Percentiles rank a stretch among this genome's conserved stretches.
These are phyloP conservation scores for Paguma larvata DNA, from an alignment of 2,797 vertebrate species.

Conservation along the genomic window DNA sequence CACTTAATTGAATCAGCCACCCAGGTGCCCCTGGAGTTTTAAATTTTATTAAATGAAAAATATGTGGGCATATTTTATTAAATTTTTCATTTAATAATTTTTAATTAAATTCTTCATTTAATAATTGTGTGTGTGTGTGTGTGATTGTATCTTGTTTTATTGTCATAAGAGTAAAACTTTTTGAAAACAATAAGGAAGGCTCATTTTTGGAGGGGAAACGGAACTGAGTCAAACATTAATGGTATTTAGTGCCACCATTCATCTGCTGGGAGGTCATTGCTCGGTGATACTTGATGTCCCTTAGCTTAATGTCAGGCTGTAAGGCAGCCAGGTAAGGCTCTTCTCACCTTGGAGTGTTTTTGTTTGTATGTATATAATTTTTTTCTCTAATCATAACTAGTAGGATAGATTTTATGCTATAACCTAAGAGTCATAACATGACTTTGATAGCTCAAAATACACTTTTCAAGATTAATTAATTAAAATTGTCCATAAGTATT, in stretches of 20 bases:
- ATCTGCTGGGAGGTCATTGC: slow-evolving; percentile 30
- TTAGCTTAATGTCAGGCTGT: not conserved
- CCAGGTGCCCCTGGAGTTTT: not conserved
- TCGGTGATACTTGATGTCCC: not conserved
- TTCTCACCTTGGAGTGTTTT: not conserved
- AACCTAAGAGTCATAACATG: not conserved
- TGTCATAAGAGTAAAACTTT: not conserved
- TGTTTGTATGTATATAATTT: not conserved
- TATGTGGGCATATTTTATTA: not conserved
- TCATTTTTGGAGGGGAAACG: not conserved
- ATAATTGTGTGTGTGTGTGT: no score
- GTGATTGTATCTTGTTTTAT: not conserved
- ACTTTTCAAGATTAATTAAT: not conserved
- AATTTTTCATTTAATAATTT: no score
- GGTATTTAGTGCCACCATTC: slow-evolving; percentile 21
- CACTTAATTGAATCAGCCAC: no score
- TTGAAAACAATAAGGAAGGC: not conserved
- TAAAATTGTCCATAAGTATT: not conserved
- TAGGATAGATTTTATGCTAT: not conserved
- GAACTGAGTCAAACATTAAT: not conserved
- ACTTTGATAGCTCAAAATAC: not conserved
- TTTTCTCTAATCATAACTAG: not conserved
- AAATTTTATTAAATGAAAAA: not conserved
- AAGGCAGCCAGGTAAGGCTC: not conserved
- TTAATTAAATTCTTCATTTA: no score